A percentile compares a stretch with the other conserved stretches of the same genome.
phyloP scores from a whole-genome alignment of 2,113 vertebrate genomes.

The Myanophis thanlyinensis region DNA sequence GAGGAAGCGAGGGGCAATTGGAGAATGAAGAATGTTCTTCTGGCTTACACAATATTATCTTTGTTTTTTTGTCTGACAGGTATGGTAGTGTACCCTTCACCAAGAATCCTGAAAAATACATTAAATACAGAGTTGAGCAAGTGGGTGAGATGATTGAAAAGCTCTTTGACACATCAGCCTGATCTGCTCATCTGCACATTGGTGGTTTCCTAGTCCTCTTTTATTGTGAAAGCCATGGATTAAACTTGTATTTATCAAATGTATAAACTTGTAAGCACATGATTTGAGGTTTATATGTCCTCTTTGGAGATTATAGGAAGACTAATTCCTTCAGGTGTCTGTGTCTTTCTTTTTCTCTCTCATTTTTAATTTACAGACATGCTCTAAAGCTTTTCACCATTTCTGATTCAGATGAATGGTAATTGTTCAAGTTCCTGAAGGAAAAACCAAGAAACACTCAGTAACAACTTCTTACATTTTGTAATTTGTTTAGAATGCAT shows the following conservation, averaged over 20 bases:
- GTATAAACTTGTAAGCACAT: slow-evolving; percentile 64
- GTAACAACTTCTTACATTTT: neutral
- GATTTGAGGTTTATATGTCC: slow-evolving; percentile 3
- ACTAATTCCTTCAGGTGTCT: neutral
- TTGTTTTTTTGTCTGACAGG: slow-evolving; percentile 64
- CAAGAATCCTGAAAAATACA: slow-evolving; percentile 96
- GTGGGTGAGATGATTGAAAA: slow-evolving; percentile 96
- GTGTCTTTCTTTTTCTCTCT: neutral
- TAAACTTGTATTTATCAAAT: slow-evolving; percentile 57
- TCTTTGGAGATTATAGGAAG: neutral
- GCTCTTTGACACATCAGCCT: slow-evolving; percentile 96
- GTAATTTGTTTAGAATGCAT: too few species aligned
- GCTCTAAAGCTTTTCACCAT: neutral
- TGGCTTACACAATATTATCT: neutral
- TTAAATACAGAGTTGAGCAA: slow-evolving; percentile 90
- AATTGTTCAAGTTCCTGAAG: neutral
- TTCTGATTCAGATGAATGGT: neutral
- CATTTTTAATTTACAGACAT: neutral
- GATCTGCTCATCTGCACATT: slow-evolving; percentile 41
- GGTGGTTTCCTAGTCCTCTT: slow-evolving; percentile 7
- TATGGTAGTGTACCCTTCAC: slow-evolving; percentile 90
- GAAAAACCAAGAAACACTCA: neutral
- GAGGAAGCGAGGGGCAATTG: neutral
- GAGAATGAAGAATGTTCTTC: neutral
- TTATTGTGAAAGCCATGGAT: slow-evolving; percentile 46